These are phyloP conservation scores for Bambusicola thoracicus DNA, from an alignment of 2,113 vertebrate genomes.

Conservation along the genomic window DNA sequence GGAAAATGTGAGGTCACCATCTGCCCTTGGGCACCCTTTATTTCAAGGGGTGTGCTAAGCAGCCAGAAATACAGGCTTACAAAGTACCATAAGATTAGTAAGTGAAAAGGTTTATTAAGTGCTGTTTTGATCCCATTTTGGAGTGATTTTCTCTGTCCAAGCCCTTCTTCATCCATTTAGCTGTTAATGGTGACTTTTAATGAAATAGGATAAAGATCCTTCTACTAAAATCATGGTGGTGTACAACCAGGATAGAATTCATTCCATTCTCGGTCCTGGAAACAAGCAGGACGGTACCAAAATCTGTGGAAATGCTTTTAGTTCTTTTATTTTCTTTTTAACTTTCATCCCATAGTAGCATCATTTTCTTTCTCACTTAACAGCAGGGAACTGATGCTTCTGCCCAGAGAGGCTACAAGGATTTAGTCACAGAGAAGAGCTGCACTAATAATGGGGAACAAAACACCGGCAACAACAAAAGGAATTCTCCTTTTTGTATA, in stretches of 20 bases:
- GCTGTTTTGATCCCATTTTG: neutral
- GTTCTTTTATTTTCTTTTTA: neutral
- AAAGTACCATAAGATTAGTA: neutral
- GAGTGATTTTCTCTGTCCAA: neutral
- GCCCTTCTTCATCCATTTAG: neutral
- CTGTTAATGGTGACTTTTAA: neutral
- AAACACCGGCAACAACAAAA: conserved; percentile 1
- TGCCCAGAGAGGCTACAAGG: neutral
- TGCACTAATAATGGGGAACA: neutral
- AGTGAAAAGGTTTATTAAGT: neutral
- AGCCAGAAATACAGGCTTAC: neutral
- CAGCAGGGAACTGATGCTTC: neutral
- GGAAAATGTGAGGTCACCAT: neutral
- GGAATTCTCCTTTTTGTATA: neutral
- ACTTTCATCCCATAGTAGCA: neutral
- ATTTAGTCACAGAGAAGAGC: neutral
- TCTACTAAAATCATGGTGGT: neutral
- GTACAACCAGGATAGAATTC: neutral
- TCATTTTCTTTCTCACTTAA: neutral
- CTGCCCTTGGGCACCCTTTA: neutral
- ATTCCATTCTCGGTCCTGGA: neutral
- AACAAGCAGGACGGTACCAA: neutral
- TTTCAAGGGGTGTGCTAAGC: neutral
- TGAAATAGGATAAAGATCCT: neutral
- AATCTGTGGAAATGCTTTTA: neutral